phyloP scores from a whole-genome alignment of 2,888 invertebrate genomes.

The Melipona beecheii region DNA sequence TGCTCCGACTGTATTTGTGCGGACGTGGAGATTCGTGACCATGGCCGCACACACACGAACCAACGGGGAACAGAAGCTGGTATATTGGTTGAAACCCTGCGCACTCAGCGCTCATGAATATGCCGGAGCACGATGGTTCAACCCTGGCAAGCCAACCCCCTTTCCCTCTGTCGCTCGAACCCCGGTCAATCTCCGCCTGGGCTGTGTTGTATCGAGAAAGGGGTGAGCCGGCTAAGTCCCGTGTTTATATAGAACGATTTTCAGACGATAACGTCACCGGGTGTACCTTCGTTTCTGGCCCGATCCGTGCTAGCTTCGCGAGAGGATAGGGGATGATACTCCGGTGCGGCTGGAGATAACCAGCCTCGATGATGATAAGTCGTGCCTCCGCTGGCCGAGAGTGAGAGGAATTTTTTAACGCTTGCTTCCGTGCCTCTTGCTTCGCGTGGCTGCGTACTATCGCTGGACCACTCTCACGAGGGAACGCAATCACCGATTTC shows the following conservation, averaged over 20 bases:
- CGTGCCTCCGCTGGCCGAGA: neutral
- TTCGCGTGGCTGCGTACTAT: neutral
- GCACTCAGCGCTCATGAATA: slow-evolving; percentile 82
- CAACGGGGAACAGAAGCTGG: slow-evolving; percentile 61
- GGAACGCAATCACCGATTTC: no score
- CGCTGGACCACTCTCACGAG: neutral
- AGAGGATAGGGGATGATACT: slow-evolving; percentile 42
- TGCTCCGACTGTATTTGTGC: slow-evolving; percentile 8
- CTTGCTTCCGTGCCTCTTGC: neutral
- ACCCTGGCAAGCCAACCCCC: slow-evolving; percentile 72
- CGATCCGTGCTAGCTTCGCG: slow-evolving; percentile 56
- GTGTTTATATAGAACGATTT: slow-evolving; percentile 73
- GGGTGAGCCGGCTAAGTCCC: slow-evolving; percentile 64
- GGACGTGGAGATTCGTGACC: neutral
- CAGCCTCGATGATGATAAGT: slow-evolving; percentile 25
- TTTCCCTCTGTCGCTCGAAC: slow-evolving; percentile 47
- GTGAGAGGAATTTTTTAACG: slow-evolving; percentile 1
- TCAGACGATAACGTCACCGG: slow-evolving; percentile 69
- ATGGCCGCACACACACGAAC: slow-evolving; percentile 44
- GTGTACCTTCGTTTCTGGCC: slow-evolving; percentile 63
- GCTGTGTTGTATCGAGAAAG: slow-evolving; percentile 75
- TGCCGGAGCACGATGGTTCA: slow-evolving; percentile 79
- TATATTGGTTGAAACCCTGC: slow-evolving; percentile 80
- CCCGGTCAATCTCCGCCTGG: slow-evolving; percentile 75
- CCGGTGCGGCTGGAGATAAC: slow-evolving; percentile 45